phyloP scores from a whole-genome alignment of 2,797 vertebrate species.

The Synaphobranchus kaupii region DNA sequence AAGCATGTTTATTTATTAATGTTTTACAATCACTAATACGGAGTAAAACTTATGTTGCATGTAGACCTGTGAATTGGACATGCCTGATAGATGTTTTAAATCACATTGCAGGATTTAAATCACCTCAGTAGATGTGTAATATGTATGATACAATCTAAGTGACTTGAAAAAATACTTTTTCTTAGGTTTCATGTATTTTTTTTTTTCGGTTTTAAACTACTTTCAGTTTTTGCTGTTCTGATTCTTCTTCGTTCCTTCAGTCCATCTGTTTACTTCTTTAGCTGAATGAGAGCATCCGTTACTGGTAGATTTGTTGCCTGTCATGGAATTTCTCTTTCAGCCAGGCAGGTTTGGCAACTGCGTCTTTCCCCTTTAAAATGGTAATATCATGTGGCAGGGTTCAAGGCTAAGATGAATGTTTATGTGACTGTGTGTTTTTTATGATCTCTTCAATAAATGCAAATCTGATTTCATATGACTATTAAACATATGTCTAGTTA shows the following conservation, averaged over 20 bases:
- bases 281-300: too few species aligned
- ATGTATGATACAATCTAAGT: too few species aligned
- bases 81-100: too few species aligned
- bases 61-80: too few species aligned
- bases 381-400: neutral
- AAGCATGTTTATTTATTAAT: too few species aligned
- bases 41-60: too few species aligned
- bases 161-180: too few species aligned
- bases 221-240: neutral
- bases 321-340: neutral
- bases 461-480: slow-evolving; percentile 3
- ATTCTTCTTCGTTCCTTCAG: too few species aligned
- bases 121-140: too few species aligned
- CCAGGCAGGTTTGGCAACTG: neutral
- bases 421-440: neutral
- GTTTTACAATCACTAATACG: too few species aligned
- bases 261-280: neutral
- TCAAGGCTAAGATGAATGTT: neutral
- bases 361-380: neutral
- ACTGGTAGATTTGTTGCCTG: neutral
- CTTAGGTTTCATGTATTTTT: neutral
- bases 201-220: neutral
- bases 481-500: neutral
- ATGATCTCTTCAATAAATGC: slow-evolving; percentile 18
- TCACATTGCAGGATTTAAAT: too few species aligned